Conservation (phyloP, 2,113 vertebrate species). For the Passer domesticus region DNA sequence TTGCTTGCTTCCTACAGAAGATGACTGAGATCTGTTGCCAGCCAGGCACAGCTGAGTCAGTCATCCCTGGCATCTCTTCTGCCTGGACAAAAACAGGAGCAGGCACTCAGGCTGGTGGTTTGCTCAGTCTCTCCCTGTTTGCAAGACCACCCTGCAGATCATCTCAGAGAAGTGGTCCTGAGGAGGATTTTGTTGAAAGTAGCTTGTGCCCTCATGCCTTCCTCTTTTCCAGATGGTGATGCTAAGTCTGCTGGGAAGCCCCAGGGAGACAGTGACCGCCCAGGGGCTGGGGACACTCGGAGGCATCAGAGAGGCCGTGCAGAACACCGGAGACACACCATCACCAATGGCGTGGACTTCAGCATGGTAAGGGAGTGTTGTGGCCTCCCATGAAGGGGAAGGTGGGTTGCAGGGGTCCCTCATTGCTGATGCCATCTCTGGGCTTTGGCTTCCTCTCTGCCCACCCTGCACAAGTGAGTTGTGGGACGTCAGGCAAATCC, state of each 20-base stretch:
- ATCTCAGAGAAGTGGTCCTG: neutral
- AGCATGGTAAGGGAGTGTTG: constrained; percentile 74
- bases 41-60: neutral
- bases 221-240: constrained; percentile 58
- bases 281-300: constrained; percentile 62
- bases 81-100: neutral
- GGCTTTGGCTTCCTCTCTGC: neutral
- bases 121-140: neutral
- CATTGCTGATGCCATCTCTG: neutral
- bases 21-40: neutral
- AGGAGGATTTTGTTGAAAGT: neutral
- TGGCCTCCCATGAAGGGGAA: neutral
- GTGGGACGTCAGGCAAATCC: fast-evolving
- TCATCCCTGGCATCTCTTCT: neutral
- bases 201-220: neutral
- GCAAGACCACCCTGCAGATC: neutral
- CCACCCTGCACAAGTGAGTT: neutral
- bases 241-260: constrained; percentile 70
- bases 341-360: constrained; percentile 90
- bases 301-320: constrained; percentile 77
- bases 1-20: neutral
- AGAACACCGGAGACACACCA: constrained; percentile 90
- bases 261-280: constrained; percentile 72
- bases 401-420: neutral
- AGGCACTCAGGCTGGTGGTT: neutral